Base-by-base conservation (phyloP, 2,888 invertebrate species). In the Clistopyga incitator region DNA sequence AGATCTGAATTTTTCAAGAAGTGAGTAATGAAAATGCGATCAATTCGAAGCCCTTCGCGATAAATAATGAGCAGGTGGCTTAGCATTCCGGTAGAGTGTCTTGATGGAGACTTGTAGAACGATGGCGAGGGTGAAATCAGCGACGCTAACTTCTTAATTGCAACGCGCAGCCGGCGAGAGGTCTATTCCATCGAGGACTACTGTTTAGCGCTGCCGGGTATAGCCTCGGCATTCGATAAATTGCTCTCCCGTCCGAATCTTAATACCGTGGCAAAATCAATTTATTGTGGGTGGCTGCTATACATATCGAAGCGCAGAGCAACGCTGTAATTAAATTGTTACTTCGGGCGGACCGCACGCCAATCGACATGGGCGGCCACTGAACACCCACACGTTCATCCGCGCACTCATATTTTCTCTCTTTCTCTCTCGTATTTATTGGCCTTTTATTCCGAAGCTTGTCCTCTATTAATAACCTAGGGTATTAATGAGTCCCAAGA, bases 271-370 rank as follows among this genome's bases (percentile, higher is more conserved):
- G 92, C 92, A 90, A 92, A 93, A 93, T 92, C 92, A 93, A 93
- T 93, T 92, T 93, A 92, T 91, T 90, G 92, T 92, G 93, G 93
- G 93, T 93, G 93, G 93, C 91, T 92, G 92, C 89, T 92, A 91
- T 92, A 91, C 91, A 90, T 92, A 92, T 91, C 89, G 86, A 81
- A 42, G 64, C 47, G 67, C 78, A 78, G 74, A 79, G 80, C 87
- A 86, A 88, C 88, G 89, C 90, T 92, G 92, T 93, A 93, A 93
- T 93, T 93, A 93, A 93, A 93, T 93, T 92, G 93, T 93, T 92
- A 93, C 93, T 93, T 87, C 90, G 88, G 93, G 93, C 93, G 85
- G 90, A 88, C 90, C 90, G 91, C 91, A 91, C 91, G 91, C 91
- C 91, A 91, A 92, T 92, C 92, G 92, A 92, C 90, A 92, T 90